Evolutionary conservation across 2,797 vertebrate genomes (phyloP).

Genomic region (Acanthurus leucopareius): DNA sequence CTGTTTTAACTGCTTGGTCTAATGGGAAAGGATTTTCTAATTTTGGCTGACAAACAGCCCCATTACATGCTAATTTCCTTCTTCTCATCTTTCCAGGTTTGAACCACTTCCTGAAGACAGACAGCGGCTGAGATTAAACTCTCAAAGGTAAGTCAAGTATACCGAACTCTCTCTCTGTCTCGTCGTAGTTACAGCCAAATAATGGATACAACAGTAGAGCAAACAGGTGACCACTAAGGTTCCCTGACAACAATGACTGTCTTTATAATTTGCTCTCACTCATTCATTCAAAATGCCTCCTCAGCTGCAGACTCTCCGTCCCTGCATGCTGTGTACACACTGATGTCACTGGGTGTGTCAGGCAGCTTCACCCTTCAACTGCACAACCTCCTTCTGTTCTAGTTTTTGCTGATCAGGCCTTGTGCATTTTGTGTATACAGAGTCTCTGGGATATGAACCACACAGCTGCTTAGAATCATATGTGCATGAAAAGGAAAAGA

Average conservation of each 20-base stretch:
- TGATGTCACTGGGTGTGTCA: neutral
- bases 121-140: slow-evolving; percentile 34
- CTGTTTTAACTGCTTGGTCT: neutral
- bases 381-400: neutral
- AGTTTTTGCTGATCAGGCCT: slow-evolving; percentile 20
- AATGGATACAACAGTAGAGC: too few species aligned
- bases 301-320: slow-evolving; percentile 3
- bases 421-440: neutral
- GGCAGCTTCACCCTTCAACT: neutral
- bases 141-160: slow-evolving; percentile 47
- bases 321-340: neutral
- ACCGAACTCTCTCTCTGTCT: neutral
- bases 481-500: neutral
- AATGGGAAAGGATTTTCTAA: neutral
- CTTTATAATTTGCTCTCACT: slow-evolving; percentile 1
- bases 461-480: neutral
- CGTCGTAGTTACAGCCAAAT: too few species aligned
- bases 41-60: too few species aligned
- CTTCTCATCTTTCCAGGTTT: slow-evolving; percentile 59
- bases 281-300: neutral
- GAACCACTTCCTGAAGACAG: slow-evolving; percentile 36
- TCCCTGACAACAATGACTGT: neutral
- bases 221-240: neutral
- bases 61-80: neutral
- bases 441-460: neutral